Evolutionary conservation across 2,888 invertebrate genomes (phyloP).

Genomic region (Drosophila ustulata): DNA sequence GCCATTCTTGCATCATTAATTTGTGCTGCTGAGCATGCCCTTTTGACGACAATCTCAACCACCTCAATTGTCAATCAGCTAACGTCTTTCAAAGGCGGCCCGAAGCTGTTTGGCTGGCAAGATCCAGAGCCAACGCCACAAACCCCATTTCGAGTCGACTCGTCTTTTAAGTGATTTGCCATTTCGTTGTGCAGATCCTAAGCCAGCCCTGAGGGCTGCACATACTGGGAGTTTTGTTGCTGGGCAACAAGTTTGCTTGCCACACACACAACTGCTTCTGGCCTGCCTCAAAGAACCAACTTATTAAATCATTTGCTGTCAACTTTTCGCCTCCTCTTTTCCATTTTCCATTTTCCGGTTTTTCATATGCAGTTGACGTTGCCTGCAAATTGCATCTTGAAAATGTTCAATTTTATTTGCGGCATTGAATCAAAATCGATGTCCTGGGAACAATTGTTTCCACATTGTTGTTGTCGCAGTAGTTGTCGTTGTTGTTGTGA

Average conservation of each 20-base stretch:
- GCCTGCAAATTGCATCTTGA: constrained; percentile 45
- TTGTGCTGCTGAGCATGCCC: neutral
- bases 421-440: constrained; percentile 61
- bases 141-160: too few relatives aligned
- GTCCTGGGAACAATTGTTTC: constrained; percentile 50
- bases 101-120: neutral
- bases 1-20: neutral
- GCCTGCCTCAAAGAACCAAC: constrained; percentile 6
- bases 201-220: neutral
- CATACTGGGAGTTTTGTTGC: neutral
- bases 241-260: neutral
- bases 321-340: neutral
- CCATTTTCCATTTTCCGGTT: too few relatives aligned
- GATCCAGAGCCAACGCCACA: too few relatives aligned
- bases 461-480: constrained; percentile 1
- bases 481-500: constrained; percentile 5
- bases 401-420: constrained; percentile 50
- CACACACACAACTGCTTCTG: neutral
- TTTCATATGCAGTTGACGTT: constrained; percentile 13
- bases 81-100: neutral
- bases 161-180: too few relatives aligned
- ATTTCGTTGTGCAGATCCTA: too few relatives aligned
- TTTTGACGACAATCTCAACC: neutral
- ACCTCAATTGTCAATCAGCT: too few relatives aligned
- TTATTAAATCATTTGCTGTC: constrained; percentile 23